phyloP scores from a whole-genome alignment of 1,140 invertebrate species.

The Halyomorpha halys region DNA sequence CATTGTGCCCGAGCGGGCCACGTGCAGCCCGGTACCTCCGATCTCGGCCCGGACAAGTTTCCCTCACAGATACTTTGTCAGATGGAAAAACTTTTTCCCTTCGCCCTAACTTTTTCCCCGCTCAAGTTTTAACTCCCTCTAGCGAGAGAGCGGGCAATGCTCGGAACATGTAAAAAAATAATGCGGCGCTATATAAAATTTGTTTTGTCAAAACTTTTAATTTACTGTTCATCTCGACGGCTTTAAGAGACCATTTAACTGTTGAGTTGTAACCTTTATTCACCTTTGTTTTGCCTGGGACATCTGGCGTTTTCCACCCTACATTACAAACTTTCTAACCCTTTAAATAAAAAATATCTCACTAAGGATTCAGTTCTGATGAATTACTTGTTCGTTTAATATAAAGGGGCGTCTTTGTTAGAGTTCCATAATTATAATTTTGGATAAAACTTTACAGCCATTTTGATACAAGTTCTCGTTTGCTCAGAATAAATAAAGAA shows the following conservation, averaged over 20 bases:
- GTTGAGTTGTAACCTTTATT: conserved; percentile 9
- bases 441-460: no score
- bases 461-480: no score
- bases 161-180: conserved; percentile 6
- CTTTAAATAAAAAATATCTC: background rate
- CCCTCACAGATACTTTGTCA: conserved; percentile 10
- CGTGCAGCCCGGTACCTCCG: background rate
- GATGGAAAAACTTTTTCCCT: conserved; percentile 6
- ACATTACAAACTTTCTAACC: background rate
- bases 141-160: background rate
- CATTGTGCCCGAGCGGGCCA: background rate
- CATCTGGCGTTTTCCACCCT: background rate
- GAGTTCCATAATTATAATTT: no score
- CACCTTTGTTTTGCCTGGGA: conserved; percentile 1
- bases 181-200: conserved; percentile 10
- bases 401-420: no score
- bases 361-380: no score
- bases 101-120: conserved; percentile 1
- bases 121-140: conserved; percentile 2
- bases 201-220: conserved; percentile 11
- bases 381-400: no score
- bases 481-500: no score
- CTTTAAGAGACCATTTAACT: conserved; percentile 1
- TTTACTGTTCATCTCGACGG: conserved; percentile 4
- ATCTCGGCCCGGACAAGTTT: background rate